These are phyloP conservation scores for Cephonodes hylas DNA, from an alignment of 2,888 invertebrate species.

Conservation along the genomic window DNA sequence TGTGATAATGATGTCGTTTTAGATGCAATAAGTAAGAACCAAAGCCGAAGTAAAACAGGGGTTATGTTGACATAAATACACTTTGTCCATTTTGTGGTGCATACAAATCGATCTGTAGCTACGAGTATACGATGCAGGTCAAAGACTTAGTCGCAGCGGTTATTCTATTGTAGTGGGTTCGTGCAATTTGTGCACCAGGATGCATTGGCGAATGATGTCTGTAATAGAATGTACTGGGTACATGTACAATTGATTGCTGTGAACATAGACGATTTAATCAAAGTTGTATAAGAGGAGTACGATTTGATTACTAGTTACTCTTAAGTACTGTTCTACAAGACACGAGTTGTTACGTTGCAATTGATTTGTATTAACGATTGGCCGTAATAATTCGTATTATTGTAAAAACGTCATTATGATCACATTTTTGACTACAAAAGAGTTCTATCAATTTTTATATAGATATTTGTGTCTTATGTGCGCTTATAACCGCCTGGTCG, in stretches of 20 bases:
- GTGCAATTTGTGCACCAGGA: neutral
- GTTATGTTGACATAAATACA: neutral
- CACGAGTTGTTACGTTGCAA: too few relatives aligned
- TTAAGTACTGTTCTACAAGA: too few relatives aligned
- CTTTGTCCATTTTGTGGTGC: neutral
- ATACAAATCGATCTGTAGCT: neutral
- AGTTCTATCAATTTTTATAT: too few relatives aligned
- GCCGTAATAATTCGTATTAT: too few relatives aligned
- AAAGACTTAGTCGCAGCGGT: neutral
- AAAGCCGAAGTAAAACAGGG: neutral
- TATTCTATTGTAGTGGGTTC: neutral
- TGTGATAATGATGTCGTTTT: neutral
- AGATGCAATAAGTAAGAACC: neutral
- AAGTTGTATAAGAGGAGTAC: neutral
- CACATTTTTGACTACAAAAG: too few relatives aligned
- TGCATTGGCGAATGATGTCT: neutral
- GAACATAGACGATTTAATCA: neutral
- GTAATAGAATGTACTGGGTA: neutral
- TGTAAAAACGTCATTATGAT: too few relatives aligned
- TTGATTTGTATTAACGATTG: too few relatives aligned
- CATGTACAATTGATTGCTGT: neutral
- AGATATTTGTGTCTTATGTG: too few relatives aligned
- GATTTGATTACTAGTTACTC: too few relatives aligned
- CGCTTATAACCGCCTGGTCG: too few relatives aligned
- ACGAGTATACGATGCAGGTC: neutral